Base-by-base conservation (phyloP, 2,888 invertebrate genomes). In the Erebia palarica region DNA sequence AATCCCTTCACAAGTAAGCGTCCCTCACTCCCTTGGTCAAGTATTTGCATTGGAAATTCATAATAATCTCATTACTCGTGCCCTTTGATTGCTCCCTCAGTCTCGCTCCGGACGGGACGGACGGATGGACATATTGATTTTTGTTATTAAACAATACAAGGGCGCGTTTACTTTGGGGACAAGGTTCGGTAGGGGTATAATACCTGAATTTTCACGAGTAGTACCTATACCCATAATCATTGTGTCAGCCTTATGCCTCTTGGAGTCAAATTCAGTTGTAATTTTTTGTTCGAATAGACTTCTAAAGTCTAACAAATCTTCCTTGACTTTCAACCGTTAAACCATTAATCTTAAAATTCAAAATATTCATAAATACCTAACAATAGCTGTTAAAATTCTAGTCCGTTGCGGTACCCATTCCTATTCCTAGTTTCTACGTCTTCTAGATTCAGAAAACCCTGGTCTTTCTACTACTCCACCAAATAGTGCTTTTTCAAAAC, bases 41-140 rank as follows among this genome's bases (percentile, higher is more conserved):
- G 85, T 91, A 91, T 92, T 92, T 92, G 90, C 89, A 90, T 90
- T 90, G 86, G 88, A 86, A 90, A 91, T 90, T 89, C 82, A 88
- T 89, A 89, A 87, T 90, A 91, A 90, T 84, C 82, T 82, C 81
- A 87, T 88, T 86, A 88, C 77, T 70, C 71, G 82, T 81, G 81
- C 87, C 88, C 86, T 90, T 89, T 91, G 90, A 91, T 87, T 88
- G 79, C 69, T 75, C 69, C 70, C 74, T 83, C 82, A 78, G 75
- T 69, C 77, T 59, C 74, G 60, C 60, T 70, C 65, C 71, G 63
- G 61, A 55, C 64, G 65, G 73, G 73, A 69, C 74, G 73, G 76
- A 73, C 80, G 73, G 74, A 75, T 75, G 74, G 75, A 55, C 77
- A 59, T 80, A 79, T 80, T 79, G 78, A 78, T 79, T 79, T 79